Evolutionary conservation across 2,888 invertebrate species (phyloP), one percentile per base, ranked within the genome.

Genomic region (Chymomyza procnemis): DNA sequence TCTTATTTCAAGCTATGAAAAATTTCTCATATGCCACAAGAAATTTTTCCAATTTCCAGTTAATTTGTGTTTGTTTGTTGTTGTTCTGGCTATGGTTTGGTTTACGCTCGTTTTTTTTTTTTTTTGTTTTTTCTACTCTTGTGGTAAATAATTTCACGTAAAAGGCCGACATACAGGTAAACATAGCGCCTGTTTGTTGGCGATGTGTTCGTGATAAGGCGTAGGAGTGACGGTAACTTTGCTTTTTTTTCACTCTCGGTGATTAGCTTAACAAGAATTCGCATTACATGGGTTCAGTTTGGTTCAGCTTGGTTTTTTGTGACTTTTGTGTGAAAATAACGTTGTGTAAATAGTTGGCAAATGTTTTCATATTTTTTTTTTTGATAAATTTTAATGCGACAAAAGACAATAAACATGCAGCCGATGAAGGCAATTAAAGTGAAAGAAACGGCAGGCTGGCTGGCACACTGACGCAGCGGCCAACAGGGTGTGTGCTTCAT

Each of bases 191-290:
- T 81, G 81, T 80, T 80, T 80, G 75, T 71, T 66, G 71, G 66
- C 22, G 26, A 26, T 26, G 26, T 47, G 19, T 19, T 56, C 61
- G 69, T 61, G 74, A 73, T 69, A 70, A 70, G 64, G 55, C 41
- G 34, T 69, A 65, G 74, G 73, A 69, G 73, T 69, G 73, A 68
- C 69, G 64, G 64, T 64, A 78, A 74, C 71, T 46, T 47, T 16
- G 12, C 26, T 66, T 26, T 26, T 26, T 26, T 26, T 26, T 26
- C 8, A n/a, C 3, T 26, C 22, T 26, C 76, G 75, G 74, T 85
- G 84, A 85, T 85, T 85, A 85, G 84, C 80, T 85, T 85, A 85
- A 70, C 84, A 80, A 83, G 84, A 85, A 85, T 85, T 85, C 85
- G 83, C 83, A 79, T 80, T 79, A 79, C 81, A 75, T 74, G 76